phyloP scores from a whole-genome alignment of 2,797 vertebrate species.

The Chloroceryle amazona region DNA sequence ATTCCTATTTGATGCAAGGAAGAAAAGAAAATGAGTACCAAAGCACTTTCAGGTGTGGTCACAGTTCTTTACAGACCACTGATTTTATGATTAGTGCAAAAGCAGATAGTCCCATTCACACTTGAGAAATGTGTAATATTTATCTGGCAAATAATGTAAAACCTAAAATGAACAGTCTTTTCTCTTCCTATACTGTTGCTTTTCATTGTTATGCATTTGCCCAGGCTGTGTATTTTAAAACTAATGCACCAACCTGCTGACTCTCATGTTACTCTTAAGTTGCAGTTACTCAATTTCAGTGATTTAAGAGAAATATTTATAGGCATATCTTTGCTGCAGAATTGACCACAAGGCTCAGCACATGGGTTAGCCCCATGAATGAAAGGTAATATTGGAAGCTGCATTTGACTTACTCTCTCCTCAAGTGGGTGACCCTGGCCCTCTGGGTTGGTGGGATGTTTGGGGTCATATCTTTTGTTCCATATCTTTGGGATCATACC shows the following conservation, averaged over 20 bases:
- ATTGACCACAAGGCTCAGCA: neutral
- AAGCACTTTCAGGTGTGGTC: neutral
- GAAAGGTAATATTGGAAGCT: neutral
- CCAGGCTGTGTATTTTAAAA: neutral
- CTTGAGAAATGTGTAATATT: neutral
- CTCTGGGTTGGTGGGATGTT: neutral
- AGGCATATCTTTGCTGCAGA: neutral
- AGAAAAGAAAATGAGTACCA: neutral
- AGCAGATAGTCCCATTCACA: neutral
- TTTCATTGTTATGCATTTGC: neutral
- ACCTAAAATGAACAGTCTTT: neutral
- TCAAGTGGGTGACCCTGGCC: rapidly evolving
- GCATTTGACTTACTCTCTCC: neutral
- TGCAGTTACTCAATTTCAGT: neutral
- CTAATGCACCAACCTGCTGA: neutral
- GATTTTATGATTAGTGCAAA: conserved; percentile 5
- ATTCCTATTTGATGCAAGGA: neutral
- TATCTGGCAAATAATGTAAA: neutral
- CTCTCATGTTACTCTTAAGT: neutral
- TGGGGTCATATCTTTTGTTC: neutral
- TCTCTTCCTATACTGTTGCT: neutral
- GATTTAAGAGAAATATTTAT: neutral
- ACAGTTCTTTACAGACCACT: conserved; percentile 2
- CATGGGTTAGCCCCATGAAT: neutral
- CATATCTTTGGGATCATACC: neutral